These are phyloP conservation scores for Acrossocheilus wenchowensis DNA, from an alignment of 2,797 vertebrate genomes.

Conservation along the genomic window DNA sequence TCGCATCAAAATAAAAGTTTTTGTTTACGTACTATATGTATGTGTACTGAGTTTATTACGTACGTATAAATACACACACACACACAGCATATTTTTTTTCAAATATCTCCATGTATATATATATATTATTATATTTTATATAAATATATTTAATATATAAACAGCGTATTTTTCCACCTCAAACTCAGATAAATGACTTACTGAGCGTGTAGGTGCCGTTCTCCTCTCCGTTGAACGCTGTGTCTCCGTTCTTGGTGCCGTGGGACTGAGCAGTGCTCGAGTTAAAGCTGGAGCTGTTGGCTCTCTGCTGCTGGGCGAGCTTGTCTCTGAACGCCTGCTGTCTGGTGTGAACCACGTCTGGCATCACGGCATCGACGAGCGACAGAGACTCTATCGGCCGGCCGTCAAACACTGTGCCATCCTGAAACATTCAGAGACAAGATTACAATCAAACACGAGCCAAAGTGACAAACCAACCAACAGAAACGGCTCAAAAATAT, in stretches of 20 bases:
- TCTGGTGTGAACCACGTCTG: conserved; percentile 92
- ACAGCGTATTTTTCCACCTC: too few relatives aligned
- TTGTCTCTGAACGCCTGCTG: conserved; percentile 95
- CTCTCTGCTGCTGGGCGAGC: conserved; percentile 80
- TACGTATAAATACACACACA: too few relatives aligned
- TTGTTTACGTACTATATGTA: too few relatives aligned
- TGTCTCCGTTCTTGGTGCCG: conserved; percentile 69
- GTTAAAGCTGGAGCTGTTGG: conserved; percentile 55
- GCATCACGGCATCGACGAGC: conserved; percentile 97
- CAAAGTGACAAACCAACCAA: conserved; percentile 17
- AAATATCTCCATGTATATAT: too few relatives aligned
- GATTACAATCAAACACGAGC: background rate
- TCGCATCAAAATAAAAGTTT: too few relatives aligned
- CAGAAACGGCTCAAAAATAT: background rate
- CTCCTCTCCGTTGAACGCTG: conserved; percentile 91
- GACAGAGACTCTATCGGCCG: conserved; percentile 95
- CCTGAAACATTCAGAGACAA: conserved; percentile 72
- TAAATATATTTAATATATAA: too few relatives aligned
- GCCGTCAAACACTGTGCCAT: conserved; percentile 96
- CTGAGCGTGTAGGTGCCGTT: conserved; percentile 90
- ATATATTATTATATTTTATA: too few relatives aligned
- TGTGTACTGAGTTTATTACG: too few relatives aligned
- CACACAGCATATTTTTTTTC: too few relatives aligned
- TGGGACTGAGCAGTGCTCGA: background rate
- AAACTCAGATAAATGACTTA: conserved; percentile 67